These are phyloP conservation scores for Microplitis demolitor DNA, from an alignment of 1,140 invertebrate genomes.

Conservation along the genomic window DNA sequence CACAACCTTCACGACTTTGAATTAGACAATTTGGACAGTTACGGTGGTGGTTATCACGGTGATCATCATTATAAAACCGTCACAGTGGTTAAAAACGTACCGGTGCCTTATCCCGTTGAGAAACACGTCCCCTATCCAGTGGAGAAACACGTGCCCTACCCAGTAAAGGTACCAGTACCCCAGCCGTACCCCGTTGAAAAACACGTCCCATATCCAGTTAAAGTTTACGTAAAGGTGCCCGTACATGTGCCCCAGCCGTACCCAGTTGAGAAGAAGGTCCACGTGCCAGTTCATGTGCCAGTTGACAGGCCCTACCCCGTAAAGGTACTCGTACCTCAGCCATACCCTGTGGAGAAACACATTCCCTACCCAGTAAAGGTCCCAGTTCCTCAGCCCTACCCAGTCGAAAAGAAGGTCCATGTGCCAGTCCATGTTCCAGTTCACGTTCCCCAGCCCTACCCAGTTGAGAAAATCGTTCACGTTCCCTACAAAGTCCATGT, in stretches of 20 bases:
- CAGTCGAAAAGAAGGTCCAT: slow-evolving; percentile 70
- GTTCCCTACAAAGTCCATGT: slow-evolving; percentile 68
- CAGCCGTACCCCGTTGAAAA: slow-evolving; percentile 69
- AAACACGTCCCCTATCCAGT: slow-evolving; percentile 70
- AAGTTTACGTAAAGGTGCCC: slow-evolving; percentile 70
- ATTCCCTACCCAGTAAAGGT: slow-evolving; percentile 72
- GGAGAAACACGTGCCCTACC: slow-evolving; percentile 69
- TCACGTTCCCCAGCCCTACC: slow-evolving; percentile 68
- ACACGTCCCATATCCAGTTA: slow-evolving; percentile 67
- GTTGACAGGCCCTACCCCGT: slow-evolving; percentile 71
- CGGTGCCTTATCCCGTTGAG: slow-evolving; percentile 67
- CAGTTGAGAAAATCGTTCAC: slow-evolving; percentile 70
- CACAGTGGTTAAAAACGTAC: slow-evolving; percentile 72
- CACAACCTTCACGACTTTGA: slow-evolving; percentile 38
- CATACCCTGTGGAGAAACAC: slow-evolving; percentile 71
- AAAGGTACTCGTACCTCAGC: slow-evolving; percentile 70
- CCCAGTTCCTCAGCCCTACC: slow-evolving; percentile 74
- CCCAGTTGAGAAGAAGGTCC: slow-evolving; percentile 71
- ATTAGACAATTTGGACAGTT: slow-evolving; percentile 39
- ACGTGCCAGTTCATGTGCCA: slow-evolving; percentile 72
- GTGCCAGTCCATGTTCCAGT: slow-evolving; percentile 68
- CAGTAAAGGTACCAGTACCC: slow-evolving; percentile 67
- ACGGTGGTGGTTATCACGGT: slow-evolving; percentile 56
- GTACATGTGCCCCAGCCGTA: slow-evolving; percentile 72
- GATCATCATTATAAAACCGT: slow-evolving; percentile 73